phyloP scores from a whole-genome alignment of 2,797 vertebrate genomes.

The Cryptoprocta ferox region DNA sequence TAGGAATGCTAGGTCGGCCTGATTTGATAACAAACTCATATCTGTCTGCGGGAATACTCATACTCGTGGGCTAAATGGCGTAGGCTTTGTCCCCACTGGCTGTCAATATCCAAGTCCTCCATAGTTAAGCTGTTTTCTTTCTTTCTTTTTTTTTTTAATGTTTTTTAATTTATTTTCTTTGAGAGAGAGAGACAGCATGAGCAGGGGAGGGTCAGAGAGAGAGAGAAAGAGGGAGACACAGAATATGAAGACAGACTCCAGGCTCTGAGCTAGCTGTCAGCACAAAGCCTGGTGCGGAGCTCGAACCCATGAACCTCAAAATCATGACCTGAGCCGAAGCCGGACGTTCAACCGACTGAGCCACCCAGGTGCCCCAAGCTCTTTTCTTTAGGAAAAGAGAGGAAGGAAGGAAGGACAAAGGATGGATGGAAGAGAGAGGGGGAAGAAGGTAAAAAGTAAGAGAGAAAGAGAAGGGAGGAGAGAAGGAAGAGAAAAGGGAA shows the following conservation, averaged over 20 bases:
- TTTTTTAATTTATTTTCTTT: no score
- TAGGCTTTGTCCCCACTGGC: slow-evolving; percentile 62
- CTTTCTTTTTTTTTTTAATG: no score
- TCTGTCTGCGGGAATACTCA: slow-evolving; percentile 69
- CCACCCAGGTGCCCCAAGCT: background rate
- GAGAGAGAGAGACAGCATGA: no score
- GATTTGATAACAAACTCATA: slow-evolving; percentile 30
- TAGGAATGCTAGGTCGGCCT: background rate
- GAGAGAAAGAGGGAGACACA: no score
- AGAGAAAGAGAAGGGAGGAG: background rate
- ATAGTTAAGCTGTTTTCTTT: background rate
- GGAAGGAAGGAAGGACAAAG: background rate
- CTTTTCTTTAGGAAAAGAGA: slow-evolving; percentile 16
- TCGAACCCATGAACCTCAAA: no score
- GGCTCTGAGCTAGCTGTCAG: no score
- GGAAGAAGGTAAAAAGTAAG: background rate
- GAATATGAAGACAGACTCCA: no score
- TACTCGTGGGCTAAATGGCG: slow-evolving; percentile 48
- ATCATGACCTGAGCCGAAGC: no score
- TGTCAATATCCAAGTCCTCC: slow-evolving; percentile 33
- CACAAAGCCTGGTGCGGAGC: no score
- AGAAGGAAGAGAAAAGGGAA: background rate
- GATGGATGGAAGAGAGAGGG: background rate
- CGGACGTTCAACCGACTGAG: no score
- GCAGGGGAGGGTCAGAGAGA: no score